phyloP scores from a whole-genome alignment of 1,140 invertebrate genomes.

The Bombus picipes region DNA sequence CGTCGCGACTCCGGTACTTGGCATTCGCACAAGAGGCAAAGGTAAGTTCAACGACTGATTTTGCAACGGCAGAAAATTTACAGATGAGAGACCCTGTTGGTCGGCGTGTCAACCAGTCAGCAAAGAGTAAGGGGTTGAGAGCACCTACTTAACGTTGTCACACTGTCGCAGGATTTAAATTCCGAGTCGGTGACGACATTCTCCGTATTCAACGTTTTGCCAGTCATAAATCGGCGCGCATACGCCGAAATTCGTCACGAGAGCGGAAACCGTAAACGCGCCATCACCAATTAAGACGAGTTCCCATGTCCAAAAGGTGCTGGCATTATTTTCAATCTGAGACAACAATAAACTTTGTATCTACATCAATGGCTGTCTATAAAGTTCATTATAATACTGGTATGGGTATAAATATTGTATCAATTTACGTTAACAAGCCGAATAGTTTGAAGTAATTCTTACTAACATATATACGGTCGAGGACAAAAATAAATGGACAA shows the following conservation, averaged over 20 bases:
- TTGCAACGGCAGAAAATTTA: slow-evolving; percentile 49
- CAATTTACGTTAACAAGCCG: neutral
- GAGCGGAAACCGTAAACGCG: slow-evolving; percentile 41
- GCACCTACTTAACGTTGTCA: slow-evolving; percentile 51
- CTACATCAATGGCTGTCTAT: slow-evolving; percentile 6
- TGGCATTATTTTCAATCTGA: slow-evolving; percentile 50
- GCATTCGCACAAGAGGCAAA: slow-evolving; percentile 45
- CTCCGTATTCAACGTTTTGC: slow-evolving; percentile 57
- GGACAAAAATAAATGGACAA: too few species aligned
- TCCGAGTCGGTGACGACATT: slow-evolving; percentile 63
- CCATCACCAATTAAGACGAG: slow-evolving; percentile 46
- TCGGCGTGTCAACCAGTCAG: slow-evolving; percentile 28
- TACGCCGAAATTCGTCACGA: slow-evolving; percentile 35
- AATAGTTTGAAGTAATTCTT: neutral
- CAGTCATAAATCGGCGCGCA: slow-evolving; percentile 45
- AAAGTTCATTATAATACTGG: neutral
- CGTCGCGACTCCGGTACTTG: slow-evolving; percentile 51
- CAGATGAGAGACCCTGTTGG: slow-evolving; percentile 53
- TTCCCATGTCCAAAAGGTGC: slow-evolving; percentile 21
- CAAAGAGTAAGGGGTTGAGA: slow-evolving; percentile 39
- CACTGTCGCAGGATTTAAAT: slow-evolving; percentile 63
- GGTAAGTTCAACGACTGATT: slow-evolving; percentile 55
- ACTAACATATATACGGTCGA: neutral
- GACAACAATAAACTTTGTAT: neutral
- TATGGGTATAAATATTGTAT: neutral